Percentiles rank a stretch among this genome's conserved stretches.
phyloP scores from a whole-genome alignment of 2,888 invertebrate species.

The Luperina testacea region DNA sequence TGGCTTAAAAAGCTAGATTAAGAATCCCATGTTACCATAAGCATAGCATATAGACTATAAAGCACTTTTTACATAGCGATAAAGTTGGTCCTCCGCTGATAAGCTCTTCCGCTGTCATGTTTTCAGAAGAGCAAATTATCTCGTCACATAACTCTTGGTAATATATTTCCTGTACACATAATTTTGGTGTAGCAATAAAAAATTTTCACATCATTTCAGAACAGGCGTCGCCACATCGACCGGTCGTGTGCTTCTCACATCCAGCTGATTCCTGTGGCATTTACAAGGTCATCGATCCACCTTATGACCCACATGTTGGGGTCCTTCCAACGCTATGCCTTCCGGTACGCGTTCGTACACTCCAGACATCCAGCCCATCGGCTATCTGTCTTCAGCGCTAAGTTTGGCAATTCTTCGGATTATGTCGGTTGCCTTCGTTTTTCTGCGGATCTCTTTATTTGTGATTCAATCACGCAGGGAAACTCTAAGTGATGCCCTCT shows the following conservation, averaged over 20 bases:
- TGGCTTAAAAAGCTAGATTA: not conserved
- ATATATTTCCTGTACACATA: not conserved
- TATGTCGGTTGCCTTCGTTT: not conserved
- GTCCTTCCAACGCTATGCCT: not conserved
- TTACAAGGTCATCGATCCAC: not conserved
- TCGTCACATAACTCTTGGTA: not conserved
- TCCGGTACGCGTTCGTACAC: not conserved
- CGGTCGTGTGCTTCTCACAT: not conserved
- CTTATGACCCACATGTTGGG: too few species aligned
- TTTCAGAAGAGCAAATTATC: not conserved
- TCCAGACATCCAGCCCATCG: not conserved
- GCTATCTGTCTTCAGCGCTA: not conserved
- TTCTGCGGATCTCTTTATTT: not conserved
- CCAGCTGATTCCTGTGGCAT: not conserved
- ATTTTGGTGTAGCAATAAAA: not conserved
- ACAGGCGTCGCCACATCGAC: not conserved
- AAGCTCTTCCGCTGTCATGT: not conserved
- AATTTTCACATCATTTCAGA: not conserved
- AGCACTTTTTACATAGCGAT: not conserved
- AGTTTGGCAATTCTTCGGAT: not conserved
- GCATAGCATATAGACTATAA: not conserved
- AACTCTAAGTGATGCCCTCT: not conserved
- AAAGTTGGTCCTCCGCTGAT: not conserved
- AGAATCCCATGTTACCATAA: not conserved
- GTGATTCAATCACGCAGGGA: not conserved